A percentile compares a stretch with the other conserved stretches of the same genome.
phyloP scores from a whole-genome alignment of 2,888 invertebrate species.

The Eristalis tenax region DNA sequence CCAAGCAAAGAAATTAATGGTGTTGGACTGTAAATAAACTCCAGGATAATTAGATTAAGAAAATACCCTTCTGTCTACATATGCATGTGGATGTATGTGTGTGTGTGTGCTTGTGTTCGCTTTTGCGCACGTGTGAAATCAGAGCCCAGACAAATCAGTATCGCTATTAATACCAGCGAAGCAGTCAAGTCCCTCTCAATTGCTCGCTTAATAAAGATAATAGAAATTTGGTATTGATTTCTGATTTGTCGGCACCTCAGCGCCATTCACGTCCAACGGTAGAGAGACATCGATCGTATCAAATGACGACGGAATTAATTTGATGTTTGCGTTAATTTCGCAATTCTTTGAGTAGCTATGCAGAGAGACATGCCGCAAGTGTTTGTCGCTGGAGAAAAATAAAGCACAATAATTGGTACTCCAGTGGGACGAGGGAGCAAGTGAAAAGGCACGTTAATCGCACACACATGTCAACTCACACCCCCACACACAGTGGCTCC shows the following conservation, averaged over 20 bases:
- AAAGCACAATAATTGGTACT: constrained; percentile 57
- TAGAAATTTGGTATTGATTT: constrained; percentile 67
- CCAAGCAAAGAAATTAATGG: constrained; percentile 63
- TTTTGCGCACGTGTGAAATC: constrained; percentile 54
- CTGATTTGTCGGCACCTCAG: constrained; percentile 42
- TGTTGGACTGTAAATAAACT: constrained; percentile 71
- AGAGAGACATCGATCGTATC: constrained; percentile 22
- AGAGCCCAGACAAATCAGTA: constrained; percentile 60
- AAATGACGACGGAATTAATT: constrained; percentile 59
- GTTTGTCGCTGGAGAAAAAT: constrained; percentile 6
- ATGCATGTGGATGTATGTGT: no score
- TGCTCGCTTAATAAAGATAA: constrained; percentile 60
- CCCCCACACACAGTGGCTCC: constrained; percentile 3
- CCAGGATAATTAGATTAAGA: constrained; percentile 70
- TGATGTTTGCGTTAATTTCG: constrained; percentile 50
- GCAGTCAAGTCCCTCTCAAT: constrained; percentile 18
- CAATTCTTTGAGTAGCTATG: constrained; percentile 14
- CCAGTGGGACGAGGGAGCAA: neutral
- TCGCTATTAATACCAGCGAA: constrained; percentile 48
- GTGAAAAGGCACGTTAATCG: constrained; percentile 37
- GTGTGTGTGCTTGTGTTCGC: constrained; percentile 18
- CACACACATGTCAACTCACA: neutral
- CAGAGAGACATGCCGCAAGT: neutral
- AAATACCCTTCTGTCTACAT: constrained; percentile 51
- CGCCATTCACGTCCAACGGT: neutral